Evolutionary conservation across 2,113 vertebrate genomes (phyloP), one percentile per base, ranked within the genome.

Genomic region (Cebidichthys violaceus): DNA sequence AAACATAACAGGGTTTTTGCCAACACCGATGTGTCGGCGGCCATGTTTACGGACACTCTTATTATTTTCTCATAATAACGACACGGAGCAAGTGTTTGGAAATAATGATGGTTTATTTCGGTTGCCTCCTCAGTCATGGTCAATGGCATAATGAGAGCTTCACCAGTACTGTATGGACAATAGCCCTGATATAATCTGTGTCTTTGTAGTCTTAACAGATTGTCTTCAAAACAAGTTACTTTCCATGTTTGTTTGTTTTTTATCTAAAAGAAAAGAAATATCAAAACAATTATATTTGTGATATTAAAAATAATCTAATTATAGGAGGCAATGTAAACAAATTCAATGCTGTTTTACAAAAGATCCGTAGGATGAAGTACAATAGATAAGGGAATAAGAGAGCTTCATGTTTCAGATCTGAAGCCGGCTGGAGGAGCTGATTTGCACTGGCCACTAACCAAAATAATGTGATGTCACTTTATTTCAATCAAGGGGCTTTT

Each of bases 401-500:
- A 64, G 75, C 81, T 75, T 62, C 20, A 2, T 5, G 75, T 73
- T 85, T 72, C 70, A 35, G 47, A 54, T 43, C 18, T 50, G 62
- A 79, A 79, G 75, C 62, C 6, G 82, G 62, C 81, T 59, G 79
- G 66, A 86, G 89, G 78, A 83, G 76, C 89, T 41, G 72, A 85
- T 87, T 87, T 84, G 86, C 91, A 88, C 90, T 90, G 85, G 82
- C 88, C 90, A 80, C 88, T 64, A 86, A 89, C 92, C 89, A 91
- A 92, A 92, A 90, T 70, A 79, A 90, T 70, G 87, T 90, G 90
- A 91, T 92, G 86, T 90, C 88, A 91, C 81, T 93, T 93, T 90
- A 88, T 70, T 85, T 79, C 64, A 89, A 71, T 86, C 81, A 17
- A 41, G 83, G 79, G 87, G 87, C 82, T 89, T 89, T 85, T 80